These are phyloP conservation scores for Eupsilia transversa DNA, from an alignment of 2,888 invertebrate genomes.

Conservation along the genomic window DNA sequence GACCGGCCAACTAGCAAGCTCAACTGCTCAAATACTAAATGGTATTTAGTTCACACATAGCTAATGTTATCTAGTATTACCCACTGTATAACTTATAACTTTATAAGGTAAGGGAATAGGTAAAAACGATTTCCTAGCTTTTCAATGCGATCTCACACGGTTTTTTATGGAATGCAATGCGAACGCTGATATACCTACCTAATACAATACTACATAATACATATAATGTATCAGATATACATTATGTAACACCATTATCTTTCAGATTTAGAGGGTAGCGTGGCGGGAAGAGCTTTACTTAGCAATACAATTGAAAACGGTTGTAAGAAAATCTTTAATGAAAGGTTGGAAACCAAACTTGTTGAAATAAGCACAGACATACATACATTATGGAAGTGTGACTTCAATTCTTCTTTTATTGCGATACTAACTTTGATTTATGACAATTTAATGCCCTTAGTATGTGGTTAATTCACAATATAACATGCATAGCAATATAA, in stretches of 20 bases:
- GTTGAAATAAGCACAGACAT: background rate
- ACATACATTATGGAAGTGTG: background rate
- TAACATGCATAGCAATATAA: background rate
- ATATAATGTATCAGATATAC: slow-evolving; percentile 34
- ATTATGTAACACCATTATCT: slow-evolving; percentile 41
- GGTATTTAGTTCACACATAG: slow-evolving; percentile 67
- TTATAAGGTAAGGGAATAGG: slow-evolving; percentile 13
- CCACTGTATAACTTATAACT: slow-evolving; percentile 7
- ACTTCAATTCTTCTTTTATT: background rate
- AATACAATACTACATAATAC: slow-evolving; percentile 25
- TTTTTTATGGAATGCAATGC: slow-evolving; percentile 32
- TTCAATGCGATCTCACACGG: slow-evolving; percentile 46
- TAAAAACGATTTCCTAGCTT: slow-evolving; percentile 50
- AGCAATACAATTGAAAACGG: background rate
- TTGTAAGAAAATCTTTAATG: background rate
- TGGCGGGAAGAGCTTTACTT: background rate
- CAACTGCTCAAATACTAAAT: slow-evolving; percentile 61
- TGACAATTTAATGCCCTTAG: background rate
- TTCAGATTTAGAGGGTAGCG: slow-evolving; percentile 3
- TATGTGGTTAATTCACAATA: background rate
- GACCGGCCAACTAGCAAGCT: slow-evolving; percentile 59
- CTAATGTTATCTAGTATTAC: slow-evolving; percentile 52
- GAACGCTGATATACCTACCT: slow-evolving; percentile 13
- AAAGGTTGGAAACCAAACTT: background rate
- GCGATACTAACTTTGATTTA: background rate